A percentile compares a stretch with the other conserved stretches of the same genome.
Conservation (phyloP, 2,113 vertebrate species). For the Chionis minor region DNA sequence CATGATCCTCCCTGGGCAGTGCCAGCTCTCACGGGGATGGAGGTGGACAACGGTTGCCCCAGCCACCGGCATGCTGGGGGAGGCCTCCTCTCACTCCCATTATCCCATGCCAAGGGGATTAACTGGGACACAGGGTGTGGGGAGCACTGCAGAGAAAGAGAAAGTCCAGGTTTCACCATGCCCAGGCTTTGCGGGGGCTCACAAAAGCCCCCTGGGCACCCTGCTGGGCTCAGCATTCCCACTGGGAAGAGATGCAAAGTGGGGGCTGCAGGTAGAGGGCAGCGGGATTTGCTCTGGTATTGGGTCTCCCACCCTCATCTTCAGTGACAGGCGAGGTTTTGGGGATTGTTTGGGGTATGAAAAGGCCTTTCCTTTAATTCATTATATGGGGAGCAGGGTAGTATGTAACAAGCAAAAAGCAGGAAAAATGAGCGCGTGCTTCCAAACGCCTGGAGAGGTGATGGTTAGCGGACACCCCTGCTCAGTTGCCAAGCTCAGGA, state of each 20-base stretch:
- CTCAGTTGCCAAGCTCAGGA: neutral
- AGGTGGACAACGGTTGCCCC: neutral
- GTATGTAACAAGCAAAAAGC: rapidly evolving
- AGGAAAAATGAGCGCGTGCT: rapidly evolving
- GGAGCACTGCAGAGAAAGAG: neutral
- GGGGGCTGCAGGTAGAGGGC: neutral
- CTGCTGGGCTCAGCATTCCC: neutral
- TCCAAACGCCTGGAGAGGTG: rapidly evolving
- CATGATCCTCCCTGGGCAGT: rapidly evolving
- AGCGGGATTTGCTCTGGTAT: neutral
- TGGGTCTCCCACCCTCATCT: rapidly evolving
- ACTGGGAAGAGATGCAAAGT: neutral
- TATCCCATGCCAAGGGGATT: neutral
- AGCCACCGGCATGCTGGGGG: rapidly evolving
- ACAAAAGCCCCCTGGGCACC: neutral
- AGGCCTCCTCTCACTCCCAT: rapidly evolving
- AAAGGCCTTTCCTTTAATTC: neutral
- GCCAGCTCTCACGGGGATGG: neutral
- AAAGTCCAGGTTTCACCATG: neutral
- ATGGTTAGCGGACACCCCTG: rapidly evolving
- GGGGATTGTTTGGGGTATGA: neutral
- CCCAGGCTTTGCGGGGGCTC: neutral
- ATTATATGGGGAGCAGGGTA: neutral
- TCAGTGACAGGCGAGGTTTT: neutral
- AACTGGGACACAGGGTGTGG: rapidly evolving